Evolutionary conservation across 2,797 vertebrate genomes (phyloP).

Genomic region (Synanceia verrucosa): DNA sequence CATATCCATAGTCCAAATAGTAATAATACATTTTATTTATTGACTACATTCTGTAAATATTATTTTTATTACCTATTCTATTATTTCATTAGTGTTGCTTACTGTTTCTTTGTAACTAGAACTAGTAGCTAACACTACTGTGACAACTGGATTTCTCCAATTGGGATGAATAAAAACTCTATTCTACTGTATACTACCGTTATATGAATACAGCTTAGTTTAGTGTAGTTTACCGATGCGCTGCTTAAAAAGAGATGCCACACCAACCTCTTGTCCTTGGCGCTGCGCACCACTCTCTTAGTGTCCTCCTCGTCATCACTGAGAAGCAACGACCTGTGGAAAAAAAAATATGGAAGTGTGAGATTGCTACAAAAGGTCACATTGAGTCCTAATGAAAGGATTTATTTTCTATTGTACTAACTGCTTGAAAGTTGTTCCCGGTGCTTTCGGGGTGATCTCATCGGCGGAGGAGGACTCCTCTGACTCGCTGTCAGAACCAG

Average conservation of each 20-base stretch:
- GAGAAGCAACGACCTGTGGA: constrained; percentile 85
- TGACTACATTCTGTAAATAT: too few species aligned
- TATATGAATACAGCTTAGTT: too few species aligned
- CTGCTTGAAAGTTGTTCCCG: constrained; percentile 89
- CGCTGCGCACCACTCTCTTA: constrained; percentile 92
- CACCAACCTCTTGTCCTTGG: constrained; percentile 91
- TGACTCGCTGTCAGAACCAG: constrained; percentile 94
- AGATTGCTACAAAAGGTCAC: background rate
- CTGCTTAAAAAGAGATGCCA: background rate
- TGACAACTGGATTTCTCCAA: too few species aligned
- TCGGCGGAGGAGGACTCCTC: constrained; percentile 91
- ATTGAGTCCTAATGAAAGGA: background rate
- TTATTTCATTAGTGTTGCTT: too few species aligned
- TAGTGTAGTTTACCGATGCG: background rate
- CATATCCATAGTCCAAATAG: too few species aligned
- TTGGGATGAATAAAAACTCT: too few species aligned
- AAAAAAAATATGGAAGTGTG: background rate
- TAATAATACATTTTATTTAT: too few species aligned
- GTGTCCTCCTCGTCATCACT: constrained; percentile 96
- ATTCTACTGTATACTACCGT: too few species aligned
- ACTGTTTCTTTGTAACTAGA: too few species aligned
- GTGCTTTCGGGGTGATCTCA: constrained; percentile 87
- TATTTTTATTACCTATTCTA: too few species aligned
- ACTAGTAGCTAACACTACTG: too few species aligned
- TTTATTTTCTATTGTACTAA: constrained; percentile 70